phyloP scores from a whole-genome alignment of 2,888 invertebrate species.

The Pomacea canaliculata region DNA sequence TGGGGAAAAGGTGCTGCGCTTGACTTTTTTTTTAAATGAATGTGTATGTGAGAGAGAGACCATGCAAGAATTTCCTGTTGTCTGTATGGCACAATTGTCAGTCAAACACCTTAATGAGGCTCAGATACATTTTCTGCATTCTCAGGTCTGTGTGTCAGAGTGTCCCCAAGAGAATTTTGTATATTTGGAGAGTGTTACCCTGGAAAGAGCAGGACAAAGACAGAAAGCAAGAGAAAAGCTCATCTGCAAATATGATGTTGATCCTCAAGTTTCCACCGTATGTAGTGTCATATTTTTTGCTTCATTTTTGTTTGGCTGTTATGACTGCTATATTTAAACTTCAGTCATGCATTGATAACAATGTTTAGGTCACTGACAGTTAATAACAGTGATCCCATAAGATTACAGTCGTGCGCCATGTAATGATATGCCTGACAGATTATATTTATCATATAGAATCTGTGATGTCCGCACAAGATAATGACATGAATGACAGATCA shows the following conservation, averaged over 20 bases:
- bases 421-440: too few relatives aligned
- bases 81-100: too few relatives aligned
- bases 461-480: too few relatives aligned
- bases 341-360: neutral
- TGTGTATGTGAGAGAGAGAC: too few relatives aligned
- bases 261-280: constrained; percentile 12
- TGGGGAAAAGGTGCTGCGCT: neutral
- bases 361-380: neutral
- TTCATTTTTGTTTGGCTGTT: neutral
- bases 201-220: constrained; percentile 31
- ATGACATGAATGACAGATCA: too few relatives aligned
- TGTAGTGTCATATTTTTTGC: neutral
- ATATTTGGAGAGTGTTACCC: constrained; percentile 39
- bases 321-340: too few relatives aligned
- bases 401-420: too few relatives aligned
- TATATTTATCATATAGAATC: too few relatives aligned
- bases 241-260: constrained; percentile 74
- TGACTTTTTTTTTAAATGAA: too few relatives aligned
- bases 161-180: constrained; percentile 76
- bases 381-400: too few relatives aligned
- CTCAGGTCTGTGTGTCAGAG: constrained; percentile 76
- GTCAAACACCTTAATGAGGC: too few relatives aligned
- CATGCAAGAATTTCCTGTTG: too few relatives aligned
- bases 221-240: constrained; percentile 70
- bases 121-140: neutral